Conservation (phyloP, 92 coral and sea anemone species). For the Epizoanthus ramosus region DNA sequence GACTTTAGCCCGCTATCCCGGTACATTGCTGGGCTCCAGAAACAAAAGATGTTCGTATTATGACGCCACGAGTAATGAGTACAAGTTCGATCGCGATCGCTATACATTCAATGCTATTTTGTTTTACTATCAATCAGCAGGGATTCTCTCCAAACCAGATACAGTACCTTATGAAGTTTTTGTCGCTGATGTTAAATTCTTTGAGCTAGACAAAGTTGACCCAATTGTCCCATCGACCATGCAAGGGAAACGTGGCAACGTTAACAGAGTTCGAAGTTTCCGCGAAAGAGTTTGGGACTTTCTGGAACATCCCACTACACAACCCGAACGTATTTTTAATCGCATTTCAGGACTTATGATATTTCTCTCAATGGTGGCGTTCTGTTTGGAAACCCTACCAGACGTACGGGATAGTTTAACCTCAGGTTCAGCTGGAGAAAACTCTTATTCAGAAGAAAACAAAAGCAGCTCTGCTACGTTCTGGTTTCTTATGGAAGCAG, state of each 20-base stretch:
- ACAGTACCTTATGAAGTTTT: slow-evolving; percentile 86
- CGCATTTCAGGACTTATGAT: slow-evolving; percentile 61
- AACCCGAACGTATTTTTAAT: slow-evolving; percentile 58
- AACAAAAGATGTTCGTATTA: slow-evolving; percentile 69
- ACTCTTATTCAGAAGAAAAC: slow-evolving; percentile 32
- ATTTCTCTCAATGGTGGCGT: slow-evolving; percentile 65
- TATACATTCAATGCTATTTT: slow-evolving; percentile 79
- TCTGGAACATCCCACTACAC: slow-evolving; percentile 73
- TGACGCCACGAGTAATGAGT: slow-evolving; percentile 65
- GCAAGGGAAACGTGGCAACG: not conserved
- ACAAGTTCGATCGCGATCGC: slow-evolving; percentile 80
- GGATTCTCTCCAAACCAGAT: slow-evolving; percentile 80
- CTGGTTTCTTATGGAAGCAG: slow-evolving; percentile 74
- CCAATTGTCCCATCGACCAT: too few species aligned
- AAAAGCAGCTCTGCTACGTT: slow-evolving; percentile 43
- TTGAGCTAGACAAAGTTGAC: slow-evolving; percentile 54
- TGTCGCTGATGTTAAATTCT: slow-evolving; percentile 75
- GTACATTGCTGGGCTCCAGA: slow-evolving; percentile 76
- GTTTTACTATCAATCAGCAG: slow-evolving; percentile 87
- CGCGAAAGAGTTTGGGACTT: slow-evolving; percentile 70
- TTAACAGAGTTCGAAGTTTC: slow-evolving; percentile 8
- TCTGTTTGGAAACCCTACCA: slow-evolving; percentile 80
- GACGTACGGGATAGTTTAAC: slow-evolving; percentile 21
- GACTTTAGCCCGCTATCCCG: slow-evolving; percentile 78
- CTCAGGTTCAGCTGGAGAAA: not conserved